A percentile compares a stretch with the other conserved stretches of the same genome.
These are phyloP conservation scores for Ormyrus labotus DNA, from an alignment of 2,888 invertebrate genomes.

Conservation along the genomic window DNA sequence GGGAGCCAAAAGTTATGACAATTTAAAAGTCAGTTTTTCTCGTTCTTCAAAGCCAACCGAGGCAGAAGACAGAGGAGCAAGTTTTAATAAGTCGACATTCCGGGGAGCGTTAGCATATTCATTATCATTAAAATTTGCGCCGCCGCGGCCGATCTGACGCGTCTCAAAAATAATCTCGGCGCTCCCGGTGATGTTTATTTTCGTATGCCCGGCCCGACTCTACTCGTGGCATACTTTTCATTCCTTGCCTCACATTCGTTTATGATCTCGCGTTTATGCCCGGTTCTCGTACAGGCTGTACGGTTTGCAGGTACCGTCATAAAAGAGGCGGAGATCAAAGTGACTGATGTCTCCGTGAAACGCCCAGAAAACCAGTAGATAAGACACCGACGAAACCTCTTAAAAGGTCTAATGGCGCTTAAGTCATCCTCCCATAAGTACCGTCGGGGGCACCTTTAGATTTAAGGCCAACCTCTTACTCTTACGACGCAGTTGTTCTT, in stretches of 20 bases:
- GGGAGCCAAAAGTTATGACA: constrained; percentile 60
- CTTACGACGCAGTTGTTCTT: background rate
- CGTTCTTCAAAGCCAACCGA: background rate
- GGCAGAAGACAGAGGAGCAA: constrained; percentile 9
- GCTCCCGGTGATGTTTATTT: background rate
- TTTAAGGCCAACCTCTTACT: constrained; percentile 23
- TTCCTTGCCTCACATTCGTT: background rate
- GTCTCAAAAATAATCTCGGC: constrained; percentile 18
- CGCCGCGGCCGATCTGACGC: background rate
- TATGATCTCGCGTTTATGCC: constrained; percentile 3
- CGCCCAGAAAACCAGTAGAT: constrained; percentile 35
- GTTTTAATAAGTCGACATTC: constrained; percentile 53
- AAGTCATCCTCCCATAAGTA: constrained; percentile 45
- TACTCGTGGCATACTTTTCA: background rate
- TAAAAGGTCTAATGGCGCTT: constrained; percentile 56
- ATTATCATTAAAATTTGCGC: constrained; percentile 37
- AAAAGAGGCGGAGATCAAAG: constrained; percentile 38
- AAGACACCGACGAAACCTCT: constrained; percentile 48
- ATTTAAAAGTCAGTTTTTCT: constrained; percentile 60
- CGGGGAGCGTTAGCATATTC: constrained; percentile 45
- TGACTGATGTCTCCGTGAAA: constrained; percentile 28
- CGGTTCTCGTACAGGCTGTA: background rate
- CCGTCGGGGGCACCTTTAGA: constrained; percentile 29
- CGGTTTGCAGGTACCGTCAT: constrained; percentile 1
- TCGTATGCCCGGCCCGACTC: background rate